Base-by-base conservation (phyloP, 2,797 vertebrate species). In the Gymnoscopelus braueri region DNA sequence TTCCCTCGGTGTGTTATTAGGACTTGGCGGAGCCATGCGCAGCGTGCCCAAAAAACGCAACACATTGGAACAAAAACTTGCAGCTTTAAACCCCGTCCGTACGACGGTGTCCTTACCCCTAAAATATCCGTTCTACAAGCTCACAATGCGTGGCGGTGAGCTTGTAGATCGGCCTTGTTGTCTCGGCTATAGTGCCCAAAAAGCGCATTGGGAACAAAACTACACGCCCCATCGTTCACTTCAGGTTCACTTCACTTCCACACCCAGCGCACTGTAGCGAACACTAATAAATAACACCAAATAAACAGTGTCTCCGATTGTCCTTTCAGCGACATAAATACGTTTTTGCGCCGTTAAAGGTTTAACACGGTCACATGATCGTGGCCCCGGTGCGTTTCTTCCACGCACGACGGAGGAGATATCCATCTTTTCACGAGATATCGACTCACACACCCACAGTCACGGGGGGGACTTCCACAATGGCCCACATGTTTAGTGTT, bases 151-250 rank as follows among this genome's bases (percentile, higher is more conserved):
- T 32, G 29, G 29, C 29, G 29, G 29, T 32, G 77, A 63, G 70
- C 64, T 77, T 75, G 72, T 59, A 87, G 80, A 77, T 75, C 89
- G 44, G 65, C 55, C 19, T 19, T 58, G 80, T 8, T 32, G 7
- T 39, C 35, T 8, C 1, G 35, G 5, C 35, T 3, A 84, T 84
- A 64, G 85, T 75, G 71, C 55, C 84, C 85, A 83, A 85, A 57
- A 83, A 73, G 89, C 88, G 86, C 86, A 86, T 61, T 68, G 72
- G 69, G 83, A 82, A 84, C 82, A 79, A 81, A 89, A 65, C 60
- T 73, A 73, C 75, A 44, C 8, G 7, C 39, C 39, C 26, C 19
- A 19, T 66, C 71, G 67, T 75, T 82, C 75, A 24, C 72, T 58
- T 64, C 79, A 83, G 71, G 73, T 64, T 77, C 77, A 35, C 75